A percentile compares a stretch with the other conserved stretches of the same genome.
These are phyloP conservation scores for Pandemis corylana DNA, from an alignment of 2,888 invertebrate species.

Conservation along the genomic window DNA sequence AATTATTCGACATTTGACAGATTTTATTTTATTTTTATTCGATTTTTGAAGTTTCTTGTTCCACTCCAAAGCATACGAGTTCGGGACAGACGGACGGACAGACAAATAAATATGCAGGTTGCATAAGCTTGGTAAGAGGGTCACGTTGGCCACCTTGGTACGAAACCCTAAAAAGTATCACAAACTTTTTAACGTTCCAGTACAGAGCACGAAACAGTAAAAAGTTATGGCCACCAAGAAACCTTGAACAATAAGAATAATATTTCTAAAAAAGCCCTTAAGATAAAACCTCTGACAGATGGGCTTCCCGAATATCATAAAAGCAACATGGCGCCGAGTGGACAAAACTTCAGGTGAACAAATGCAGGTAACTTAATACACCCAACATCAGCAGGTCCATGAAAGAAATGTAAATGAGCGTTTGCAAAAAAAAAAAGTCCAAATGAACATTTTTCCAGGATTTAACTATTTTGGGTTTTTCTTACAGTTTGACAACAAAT, in stretches of 20 bases:
- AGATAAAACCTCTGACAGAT: slow-evolving; percentile 29
- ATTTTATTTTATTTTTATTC: too few relatives aligned
- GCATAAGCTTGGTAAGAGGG: too few relatives aligned
- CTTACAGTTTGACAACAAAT: too few relatives aligned
- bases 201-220: not conserved
- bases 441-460: too few relatives aligned
- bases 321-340: slow-evolving; percentile 30
- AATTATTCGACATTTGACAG: too few relatives aligned
- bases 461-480: too few relatives aligned
- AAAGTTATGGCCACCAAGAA: not conserved
- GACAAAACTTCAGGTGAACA: slow-evolving; percentile 28
- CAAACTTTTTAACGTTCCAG: not conserved
- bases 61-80: too few relatives aligned
- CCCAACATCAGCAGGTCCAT: not conserved
- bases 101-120: too few relatives aligned
- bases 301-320: slow-evolving; percentile 18
- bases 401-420: not conserved
- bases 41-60: too few relatives aligned
- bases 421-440: too few relatives aligned
- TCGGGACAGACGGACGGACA: too few relatives aligned
- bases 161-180: not conserved
- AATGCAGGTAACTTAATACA: not conserved
- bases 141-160: too few relatives aligned
- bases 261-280: slow-evolving; percentile 23
- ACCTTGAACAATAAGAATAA: slow-evolving; percentile 7